phyloP scores from a whole-genome alignment of 2,888 invertebrate species.

The Nemapogon koenigi region DNA sequence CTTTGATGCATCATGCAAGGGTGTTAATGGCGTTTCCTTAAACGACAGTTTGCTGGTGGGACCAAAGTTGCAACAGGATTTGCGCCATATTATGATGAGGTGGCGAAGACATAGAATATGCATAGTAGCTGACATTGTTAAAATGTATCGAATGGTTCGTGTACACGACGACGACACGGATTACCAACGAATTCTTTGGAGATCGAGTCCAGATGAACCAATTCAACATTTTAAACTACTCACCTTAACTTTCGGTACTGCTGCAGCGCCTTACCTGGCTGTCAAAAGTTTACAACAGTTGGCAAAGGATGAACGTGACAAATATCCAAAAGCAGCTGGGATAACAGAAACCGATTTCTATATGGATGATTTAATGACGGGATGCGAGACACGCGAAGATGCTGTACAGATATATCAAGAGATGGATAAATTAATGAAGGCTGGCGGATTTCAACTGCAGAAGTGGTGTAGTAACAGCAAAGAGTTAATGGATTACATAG shows the following conservation, averaged over 20 bases:
- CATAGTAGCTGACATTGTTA: slow-evolving; percentile 19
- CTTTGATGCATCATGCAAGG: slow-evolving; percentile 13
- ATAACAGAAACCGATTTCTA: slow-evolving; percentile 7
- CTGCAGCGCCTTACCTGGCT: slow-evolving; percentile 18
- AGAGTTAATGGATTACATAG: not conserved
- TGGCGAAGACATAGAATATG: slow-evolving; percentile 18
- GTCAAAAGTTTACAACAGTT: slow-evolving; percentile 15
- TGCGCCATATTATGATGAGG: slow-evolving; percentile 18
- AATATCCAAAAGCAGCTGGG: slow-evolving; percentile 14
- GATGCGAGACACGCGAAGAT: slow-evolving; percentile 3
- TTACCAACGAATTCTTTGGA: slow-evolving; percentile 19
- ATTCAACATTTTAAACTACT: slow-evolving; percentile 14
- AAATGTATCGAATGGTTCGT: slow-evolving; percentile 20
- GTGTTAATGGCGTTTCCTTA: slow-evolving; percentile 9
- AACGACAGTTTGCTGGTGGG: slow-evolving; percentile 13
- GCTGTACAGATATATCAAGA: not conserved
- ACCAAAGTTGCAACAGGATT: slow-evolving; percentile 14
- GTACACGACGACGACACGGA: slow-evolving; percentile 14
- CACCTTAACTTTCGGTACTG: slow-evolving; percentile 18
- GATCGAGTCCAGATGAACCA: slow-evolving; percentile 8
- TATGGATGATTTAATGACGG: slow-evolving; percentile 8
- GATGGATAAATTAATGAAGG: slow-evolving; percentile 2
- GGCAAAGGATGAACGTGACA: slow-evolving; percentile 14
- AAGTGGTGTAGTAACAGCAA: slow-evolving; percentile 8
- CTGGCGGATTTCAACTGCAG: slow-evolving; percentile 7